These are phyloP conservation scores for Ophion ventricosus DNA, from an alignment of 2,888 invertebrate species.

Conservation along the genomic window DNA sequence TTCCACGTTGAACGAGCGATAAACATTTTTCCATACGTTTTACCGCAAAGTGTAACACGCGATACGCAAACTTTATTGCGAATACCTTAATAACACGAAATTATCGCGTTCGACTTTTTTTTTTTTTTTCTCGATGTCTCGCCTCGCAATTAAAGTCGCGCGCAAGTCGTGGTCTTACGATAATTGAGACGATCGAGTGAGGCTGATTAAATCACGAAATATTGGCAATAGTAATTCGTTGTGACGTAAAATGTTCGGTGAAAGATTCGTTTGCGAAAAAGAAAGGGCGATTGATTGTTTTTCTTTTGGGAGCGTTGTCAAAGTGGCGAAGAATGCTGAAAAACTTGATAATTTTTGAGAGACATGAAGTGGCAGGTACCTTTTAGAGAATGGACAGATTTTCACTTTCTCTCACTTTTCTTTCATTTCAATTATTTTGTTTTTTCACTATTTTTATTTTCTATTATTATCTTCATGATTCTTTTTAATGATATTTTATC, in stretches of 20 bases:
- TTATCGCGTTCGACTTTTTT: slow-evolving; percentile 2
- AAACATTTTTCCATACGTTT: slow-evolving; percentile 12
- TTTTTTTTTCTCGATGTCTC: slow-evolving; percentile 14
- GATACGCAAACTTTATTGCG: slow-evolving; percentile 10
- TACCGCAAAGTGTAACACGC: slow-evolving; percentile 27
- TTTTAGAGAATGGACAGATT: neutral
- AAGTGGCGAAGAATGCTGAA: no score
- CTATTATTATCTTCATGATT: neutral
- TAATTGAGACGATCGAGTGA: neutral
- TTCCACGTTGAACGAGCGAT: slow-evolving; percentile 6
- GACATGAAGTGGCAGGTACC: no score
- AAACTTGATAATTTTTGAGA: no score
- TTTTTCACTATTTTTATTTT: neutral
- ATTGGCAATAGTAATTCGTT: neutral
- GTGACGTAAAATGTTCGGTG: neutral
- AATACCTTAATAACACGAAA: slow-evolving; percentile 34
- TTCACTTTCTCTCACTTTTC: no score
- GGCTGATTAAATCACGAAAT: neutral
- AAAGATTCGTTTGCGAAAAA: no score
- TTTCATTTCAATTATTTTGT: neutral
- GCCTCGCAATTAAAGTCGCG: neutral
- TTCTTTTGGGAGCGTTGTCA: no score
- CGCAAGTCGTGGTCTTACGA: neutral
- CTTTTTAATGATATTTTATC: neutral
- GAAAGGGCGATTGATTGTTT: no score